phyloP scores from a whole-genome alignment of 2,797 vertebrate genomes.

The Numenius phaeopus region DNA sequence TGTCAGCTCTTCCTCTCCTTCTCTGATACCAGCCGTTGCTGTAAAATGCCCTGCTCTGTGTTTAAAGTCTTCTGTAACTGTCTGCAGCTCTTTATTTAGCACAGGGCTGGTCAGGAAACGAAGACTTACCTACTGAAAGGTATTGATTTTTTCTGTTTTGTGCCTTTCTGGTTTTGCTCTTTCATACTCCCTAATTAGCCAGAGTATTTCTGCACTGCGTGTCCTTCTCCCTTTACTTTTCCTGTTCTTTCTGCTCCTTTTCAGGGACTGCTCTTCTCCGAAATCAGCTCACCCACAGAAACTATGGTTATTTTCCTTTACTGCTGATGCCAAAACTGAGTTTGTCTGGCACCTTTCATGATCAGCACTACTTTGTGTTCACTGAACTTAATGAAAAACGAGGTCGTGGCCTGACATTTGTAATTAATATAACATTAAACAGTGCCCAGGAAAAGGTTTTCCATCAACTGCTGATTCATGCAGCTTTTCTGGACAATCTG shows the following conservation, averaged over 20 bases:
- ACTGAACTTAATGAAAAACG: neutral
- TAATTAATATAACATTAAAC: neutral
- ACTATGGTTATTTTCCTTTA: neutral
- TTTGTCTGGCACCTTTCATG: neutral
- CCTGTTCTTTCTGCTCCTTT: neutral
- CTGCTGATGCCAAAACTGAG: neutral
- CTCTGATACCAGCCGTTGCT: neutral
- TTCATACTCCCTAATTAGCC: neutral
- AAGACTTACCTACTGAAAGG: neutral
- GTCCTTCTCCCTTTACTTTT: neutral
- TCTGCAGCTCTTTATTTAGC: slow-evolving; percentile 46
- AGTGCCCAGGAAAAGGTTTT: neutral
- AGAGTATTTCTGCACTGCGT: neutral
- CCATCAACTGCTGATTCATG: slow-evolving; percentile 55
- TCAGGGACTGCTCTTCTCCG: neutral
- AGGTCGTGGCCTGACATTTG: neutral
- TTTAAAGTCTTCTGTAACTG: neutral
- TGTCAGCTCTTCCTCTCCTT: neutral
- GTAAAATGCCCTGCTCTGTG: neutral
- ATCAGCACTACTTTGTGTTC: neutral
- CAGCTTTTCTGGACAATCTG: neutral
- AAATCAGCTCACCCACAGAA: neutral
- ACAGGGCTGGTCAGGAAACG: neutral
- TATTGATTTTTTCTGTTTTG: slow-evolving; percentile 15
- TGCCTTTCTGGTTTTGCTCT: neutral